A percentile compares a stretch with the other conserved stretches of the same genome.
These are phyloP conservation scores for Ommatoiulus sabulosus DNA, from an alignment of 2,888 invertebrate genomes.

Conservation along the genomic window DNA sequence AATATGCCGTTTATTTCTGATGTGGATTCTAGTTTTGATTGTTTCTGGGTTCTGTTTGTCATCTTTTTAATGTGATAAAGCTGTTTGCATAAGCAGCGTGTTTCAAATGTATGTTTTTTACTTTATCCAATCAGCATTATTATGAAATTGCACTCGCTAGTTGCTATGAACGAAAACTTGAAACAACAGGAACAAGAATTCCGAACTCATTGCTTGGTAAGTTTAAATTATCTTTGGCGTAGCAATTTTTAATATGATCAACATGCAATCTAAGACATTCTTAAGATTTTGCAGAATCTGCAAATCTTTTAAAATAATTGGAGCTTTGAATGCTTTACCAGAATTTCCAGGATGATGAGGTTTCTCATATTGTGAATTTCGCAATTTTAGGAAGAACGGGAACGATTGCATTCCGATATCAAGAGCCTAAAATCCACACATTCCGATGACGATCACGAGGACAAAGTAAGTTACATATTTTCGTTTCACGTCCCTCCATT, in stretches of 20 bases:
- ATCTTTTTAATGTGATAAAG: too few species aligned
- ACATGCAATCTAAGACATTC: too few species aligned
- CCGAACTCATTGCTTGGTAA: conserved; percentile 77
- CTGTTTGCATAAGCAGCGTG: too few species aligned
- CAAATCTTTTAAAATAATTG: too few species aligned
- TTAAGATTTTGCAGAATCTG: background rate
- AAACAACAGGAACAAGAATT: conserved; percentile 80
- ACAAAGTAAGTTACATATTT: conserved; percentile 64
- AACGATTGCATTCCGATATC: conserved; percentile 65
- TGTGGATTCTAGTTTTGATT: too few species aligned
- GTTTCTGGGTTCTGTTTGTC: too few species aligned
- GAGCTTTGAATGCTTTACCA: too few species aligned
- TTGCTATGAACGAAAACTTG: conserved; percentile 78
- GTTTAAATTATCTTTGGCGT: background rate
- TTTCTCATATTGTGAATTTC: too few species aligned
- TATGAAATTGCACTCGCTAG: conserved; percentile 69
- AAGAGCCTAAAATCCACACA: conserved; percentile 65
- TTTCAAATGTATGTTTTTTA: too few species aligned
- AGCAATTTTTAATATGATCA: conserved; percentile 13
- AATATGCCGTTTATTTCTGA: too few species aligned
- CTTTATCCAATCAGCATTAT: conserved; percentile 63
- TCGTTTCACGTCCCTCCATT: too few species aligned
- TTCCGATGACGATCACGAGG: conserved; percentile 65
- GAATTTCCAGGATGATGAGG: too few species aligned
- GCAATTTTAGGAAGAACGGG: conserved; percentile 65